Percentiles rank a stretch among this genome's conserved stretches.
phyloP scores from a whole-genome alignment of 2,113 vertebrate species.

The Bambusicola thoracicus region DNA sequence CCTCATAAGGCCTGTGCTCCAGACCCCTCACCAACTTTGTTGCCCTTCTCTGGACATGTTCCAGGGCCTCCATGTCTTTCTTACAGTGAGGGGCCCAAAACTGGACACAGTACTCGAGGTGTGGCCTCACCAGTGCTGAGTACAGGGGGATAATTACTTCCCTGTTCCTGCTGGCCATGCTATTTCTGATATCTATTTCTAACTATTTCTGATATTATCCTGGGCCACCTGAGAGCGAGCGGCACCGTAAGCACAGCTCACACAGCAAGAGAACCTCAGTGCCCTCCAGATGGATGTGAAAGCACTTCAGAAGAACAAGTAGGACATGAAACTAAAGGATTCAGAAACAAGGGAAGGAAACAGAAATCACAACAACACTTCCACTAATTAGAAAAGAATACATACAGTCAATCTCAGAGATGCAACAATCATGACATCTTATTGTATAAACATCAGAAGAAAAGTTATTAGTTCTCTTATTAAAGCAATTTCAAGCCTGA shows the following conservation, averaged over 20 bases:
- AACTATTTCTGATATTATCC: no score
- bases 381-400: constrained; percentile 49
- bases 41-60: no score
- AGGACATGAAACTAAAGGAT: background rate
- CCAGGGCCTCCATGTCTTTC: no score
- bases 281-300: background rate
- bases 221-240: background rate
- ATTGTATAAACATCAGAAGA: constrained; percentile 38
- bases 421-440: background rate
- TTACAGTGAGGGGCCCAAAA: no score
- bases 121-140: no score
- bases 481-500: constrained; percentile 38
- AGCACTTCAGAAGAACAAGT: background rate
- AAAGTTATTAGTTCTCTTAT: constrained; percentile 21
- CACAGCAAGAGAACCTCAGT: background rate
- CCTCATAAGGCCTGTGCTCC: no score
- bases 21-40: no score
- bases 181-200: no score
- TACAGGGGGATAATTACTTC: no score
- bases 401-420: constrained; percentile 20
- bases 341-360: constrained; percentile 1
- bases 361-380: background rate
- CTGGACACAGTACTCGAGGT: no score
- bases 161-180: no score
- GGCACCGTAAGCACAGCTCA: background rate